phyloP scores from a whole-genome alignment of 2,888 invertebrate species.

The Pterobdella sp. region DNA sequence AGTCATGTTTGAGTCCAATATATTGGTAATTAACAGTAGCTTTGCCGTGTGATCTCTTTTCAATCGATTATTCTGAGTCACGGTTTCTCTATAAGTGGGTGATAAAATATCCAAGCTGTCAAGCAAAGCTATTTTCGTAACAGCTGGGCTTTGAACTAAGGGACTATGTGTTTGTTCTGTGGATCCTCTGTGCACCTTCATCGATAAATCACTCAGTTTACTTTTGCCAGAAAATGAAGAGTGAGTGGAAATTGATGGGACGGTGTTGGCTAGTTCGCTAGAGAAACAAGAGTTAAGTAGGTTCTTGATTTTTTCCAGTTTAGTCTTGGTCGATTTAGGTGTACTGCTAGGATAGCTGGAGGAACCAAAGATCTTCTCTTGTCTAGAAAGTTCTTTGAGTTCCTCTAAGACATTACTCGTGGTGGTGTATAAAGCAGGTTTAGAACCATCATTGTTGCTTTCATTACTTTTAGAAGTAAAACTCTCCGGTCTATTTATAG shows the following conservation, averaged over 20 bases:
- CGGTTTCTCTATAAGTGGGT: background rate
- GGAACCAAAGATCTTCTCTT: constrained; percentile 19
- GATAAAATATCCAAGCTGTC: constrained; percentile 26
- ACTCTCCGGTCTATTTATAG: background rate
- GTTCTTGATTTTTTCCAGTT: background rate
- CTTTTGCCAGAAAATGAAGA: background rate
- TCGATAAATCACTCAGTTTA: constrained; percentile 18
- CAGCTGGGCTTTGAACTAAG: constrained; percentile 13
- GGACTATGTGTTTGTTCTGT: constrained; percentile 5
- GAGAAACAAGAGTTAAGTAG: background rate
- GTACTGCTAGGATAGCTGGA: constrained; percentile 22
- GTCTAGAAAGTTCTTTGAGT: background rate
- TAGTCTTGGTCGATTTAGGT: background rate
- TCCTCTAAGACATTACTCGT: constrained; percentile 13
- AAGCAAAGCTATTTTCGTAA: constrained; percentile 12
- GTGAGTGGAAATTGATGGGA: background rate
- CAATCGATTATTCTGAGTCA: background rate
- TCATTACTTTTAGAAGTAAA: background rate
- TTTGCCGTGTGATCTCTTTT: constrained; percentile 17
- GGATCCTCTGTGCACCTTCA: constrained; percentile 22
- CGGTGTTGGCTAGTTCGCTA: background rate
- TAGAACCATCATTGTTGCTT: background rate
- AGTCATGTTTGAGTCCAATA: constrained; percentile 20
- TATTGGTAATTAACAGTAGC: constrained; percentile 15
- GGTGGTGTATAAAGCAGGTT: background rate